phyloP scores from a whole-genome alignment of 2,797 vertebrate genomes.

The Decapterus maruadsi region DNA sequence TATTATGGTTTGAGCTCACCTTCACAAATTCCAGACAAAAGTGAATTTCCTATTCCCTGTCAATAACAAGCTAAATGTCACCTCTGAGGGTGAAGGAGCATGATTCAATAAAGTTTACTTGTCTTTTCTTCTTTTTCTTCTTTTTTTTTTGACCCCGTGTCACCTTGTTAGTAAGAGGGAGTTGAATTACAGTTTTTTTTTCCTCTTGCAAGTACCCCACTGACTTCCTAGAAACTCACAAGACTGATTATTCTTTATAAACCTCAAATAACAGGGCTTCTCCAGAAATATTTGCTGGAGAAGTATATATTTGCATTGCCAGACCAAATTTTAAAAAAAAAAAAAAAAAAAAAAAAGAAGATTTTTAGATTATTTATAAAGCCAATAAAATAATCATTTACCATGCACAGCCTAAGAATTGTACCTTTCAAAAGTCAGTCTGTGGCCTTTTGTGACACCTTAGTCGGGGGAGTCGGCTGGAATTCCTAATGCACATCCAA shows the following conservation, averaged over 20 bases:
- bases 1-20: constrained; percentile 81
- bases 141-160: constrained; percentile 56
- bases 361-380: neutral
- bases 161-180: constrained; percentile 63
- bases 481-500: neutral
- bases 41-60: constrained; percentile 86
- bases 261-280: constrained; percentile 17
- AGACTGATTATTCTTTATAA: constrained; percentile 13
- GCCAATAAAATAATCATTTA: neutral
- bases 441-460: neutral
- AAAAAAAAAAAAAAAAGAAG: neutral
- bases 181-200: constrained; percentile 67
- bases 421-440: neutral
- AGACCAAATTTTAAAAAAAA: neutral
- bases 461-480: neutral
- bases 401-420: neutral
- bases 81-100: constrained; percentile 64
- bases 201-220: constrained; percentile 10
- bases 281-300: neutral
- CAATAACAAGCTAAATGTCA: constrained; percentile 77
- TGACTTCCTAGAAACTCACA: constrained; percentile 34
- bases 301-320: neutral
- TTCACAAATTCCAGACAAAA: constrained; percentile 86
- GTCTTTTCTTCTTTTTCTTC: constrained; percentile 39
- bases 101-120: constrained; percentile 78